Conservation (phyloP, 2,113 vertebrate species). For the Etheostoma spectabile region DNA sequence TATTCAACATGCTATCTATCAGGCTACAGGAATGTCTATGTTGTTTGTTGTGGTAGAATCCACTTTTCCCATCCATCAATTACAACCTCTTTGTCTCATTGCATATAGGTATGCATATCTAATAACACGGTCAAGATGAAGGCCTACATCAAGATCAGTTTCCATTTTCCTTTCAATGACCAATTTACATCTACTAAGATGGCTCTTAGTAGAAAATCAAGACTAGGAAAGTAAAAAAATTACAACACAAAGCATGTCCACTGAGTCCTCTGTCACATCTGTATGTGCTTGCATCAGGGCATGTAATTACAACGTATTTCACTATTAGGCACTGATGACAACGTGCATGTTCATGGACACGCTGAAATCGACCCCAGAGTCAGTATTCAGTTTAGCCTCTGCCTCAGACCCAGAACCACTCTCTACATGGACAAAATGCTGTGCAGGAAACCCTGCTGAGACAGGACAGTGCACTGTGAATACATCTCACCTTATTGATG, state of each 20-base stretch:
- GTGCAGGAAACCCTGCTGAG: not conserved
- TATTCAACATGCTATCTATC: too few species aligned
- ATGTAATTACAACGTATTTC: not conserved
- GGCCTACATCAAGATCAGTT: not conserved
- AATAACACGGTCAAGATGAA: not conserved
- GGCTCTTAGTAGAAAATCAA: not conserved
- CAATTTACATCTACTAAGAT: not conserved
- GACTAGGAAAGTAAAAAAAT: not conserved
- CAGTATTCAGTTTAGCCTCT: not conserved
- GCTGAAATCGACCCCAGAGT: not conserved
- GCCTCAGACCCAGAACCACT: not conserved
- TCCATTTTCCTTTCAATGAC: not conserved
- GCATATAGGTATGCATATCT: not conserved
- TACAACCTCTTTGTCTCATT: too few species aligned
- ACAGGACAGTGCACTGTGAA: conserved; percentile 21
- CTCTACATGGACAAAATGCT: not conserved
- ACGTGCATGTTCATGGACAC: not conserved
- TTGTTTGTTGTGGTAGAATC: not conserved
- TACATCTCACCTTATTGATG: conserved; percentile 30
- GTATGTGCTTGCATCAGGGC: not conserved
- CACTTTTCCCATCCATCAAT: not conserved
- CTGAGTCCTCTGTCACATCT: not conserved
- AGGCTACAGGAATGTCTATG: too few species aligned
- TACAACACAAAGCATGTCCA: not conserved
- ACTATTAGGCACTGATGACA: not conserved